Base-by-base conservation (phyloP, 2,797 vertebrate species). In the Sebastes cheni region DNA sequence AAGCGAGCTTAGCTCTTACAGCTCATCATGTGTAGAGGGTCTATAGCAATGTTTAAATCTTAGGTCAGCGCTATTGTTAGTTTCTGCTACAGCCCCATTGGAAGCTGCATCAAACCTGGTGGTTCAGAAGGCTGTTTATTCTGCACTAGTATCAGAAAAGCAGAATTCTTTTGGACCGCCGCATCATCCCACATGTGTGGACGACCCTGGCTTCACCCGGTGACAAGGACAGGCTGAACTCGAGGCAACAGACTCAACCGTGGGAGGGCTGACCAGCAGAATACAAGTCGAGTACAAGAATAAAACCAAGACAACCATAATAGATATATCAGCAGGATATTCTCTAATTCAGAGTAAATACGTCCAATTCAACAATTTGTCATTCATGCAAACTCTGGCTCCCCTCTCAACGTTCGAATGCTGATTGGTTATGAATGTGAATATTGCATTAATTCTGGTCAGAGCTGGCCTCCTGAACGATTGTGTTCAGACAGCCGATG, bases 391-490 rank as follows among this genome's bases (percentile, higher is more conserved):
- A 95, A 93, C 90, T 89, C 87, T 91, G 90, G 89, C 92, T 94
- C 82, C 76, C 88, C 89, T 91, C 86, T 89, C 59, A n/a, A 68
- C 30, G 65, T 88, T 84, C 62, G 27, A 87, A 91, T 62, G 81
- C 86, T 91, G 90, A 94, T 94, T 92, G 92, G 89, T 92, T 86
- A 86, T 92, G 85, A 94, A 94, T 93, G 89, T 90, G 89, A 95
- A 92, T 90, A 88, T 89, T 90, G 84, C 83, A 88, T 91, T 92
- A 92, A 95, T 93, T 93, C 92, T 93, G 91, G 90, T 94, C 91
- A 92, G 92, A 86, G 84, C 88, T 92, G 89, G 88, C 90, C 90
- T 91, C 86, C 86, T 82, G 83, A 92, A 91, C 70, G 75, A 89
- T 90, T 90, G 89, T 82, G 80, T 91, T 92, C 88, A 95, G 94